Percentiles rank a stretch among this genome's conserved stretches.
phyloP scores from a whole-genome alignment of 2,888 invertebrate species.

The Andrena fulva region DNA sequence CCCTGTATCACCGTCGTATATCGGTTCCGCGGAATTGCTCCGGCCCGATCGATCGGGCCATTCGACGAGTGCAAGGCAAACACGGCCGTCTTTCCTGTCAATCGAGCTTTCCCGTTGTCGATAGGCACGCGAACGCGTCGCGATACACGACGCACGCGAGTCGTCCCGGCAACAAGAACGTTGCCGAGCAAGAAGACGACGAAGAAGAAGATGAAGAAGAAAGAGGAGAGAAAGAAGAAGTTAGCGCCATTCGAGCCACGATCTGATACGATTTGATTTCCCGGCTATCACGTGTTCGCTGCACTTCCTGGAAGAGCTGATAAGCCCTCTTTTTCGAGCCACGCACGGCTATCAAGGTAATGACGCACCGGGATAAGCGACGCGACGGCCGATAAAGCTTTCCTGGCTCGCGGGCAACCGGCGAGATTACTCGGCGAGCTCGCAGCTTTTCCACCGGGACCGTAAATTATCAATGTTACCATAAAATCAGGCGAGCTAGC shows the following conservation, averaged over 20 bases:
- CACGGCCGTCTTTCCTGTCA: slow-evolving; percentile 15
- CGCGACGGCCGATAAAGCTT: slow-evolving; percentile 61
- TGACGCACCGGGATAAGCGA: slow-evolving; percentile 64
- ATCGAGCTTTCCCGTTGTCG: slow-evolving; percentile 23
- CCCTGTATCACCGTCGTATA: slow-evolving; percentile 13
- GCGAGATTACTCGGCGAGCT: slow-evolving; percentile 42
- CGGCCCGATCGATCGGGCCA: slow-evolving; percentile 15
- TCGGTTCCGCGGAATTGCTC: slow-evolving; percentile 10
- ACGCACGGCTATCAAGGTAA: slow-evolving; percentile 58
- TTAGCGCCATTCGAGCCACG: slow-evolving; percentile 37
- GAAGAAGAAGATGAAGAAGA: background rate
- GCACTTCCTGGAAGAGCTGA: slow-evolving; percentile 65
- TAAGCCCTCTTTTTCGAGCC: slow-evolving; percentile 57
- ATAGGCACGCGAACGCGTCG: slow-evolving; percentile 2
- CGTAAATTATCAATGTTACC: slow-evolving; percentile 56
- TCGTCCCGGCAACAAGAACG: background rate
- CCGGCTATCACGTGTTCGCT: slow-evolving; percentile 41
- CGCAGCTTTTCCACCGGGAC: slow-evolving; percentile 51
- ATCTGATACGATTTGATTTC: slow-evolving; percentile 58
- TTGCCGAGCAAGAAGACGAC: background rate
- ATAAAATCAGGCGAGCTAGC: slow-evolving; percentile 31
- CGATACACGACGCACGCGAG: slow-evolving; percentile 15
- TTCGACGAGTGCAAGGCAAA: slow-evolving; percentile 45
- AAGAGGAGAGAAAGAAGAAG: background rate
- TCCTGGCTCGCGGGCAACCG: slow-evolving; percentile 40